Conservation (phyloP, 1,140 invertebrate species). For the Frieseomelitta varia region DNA sequence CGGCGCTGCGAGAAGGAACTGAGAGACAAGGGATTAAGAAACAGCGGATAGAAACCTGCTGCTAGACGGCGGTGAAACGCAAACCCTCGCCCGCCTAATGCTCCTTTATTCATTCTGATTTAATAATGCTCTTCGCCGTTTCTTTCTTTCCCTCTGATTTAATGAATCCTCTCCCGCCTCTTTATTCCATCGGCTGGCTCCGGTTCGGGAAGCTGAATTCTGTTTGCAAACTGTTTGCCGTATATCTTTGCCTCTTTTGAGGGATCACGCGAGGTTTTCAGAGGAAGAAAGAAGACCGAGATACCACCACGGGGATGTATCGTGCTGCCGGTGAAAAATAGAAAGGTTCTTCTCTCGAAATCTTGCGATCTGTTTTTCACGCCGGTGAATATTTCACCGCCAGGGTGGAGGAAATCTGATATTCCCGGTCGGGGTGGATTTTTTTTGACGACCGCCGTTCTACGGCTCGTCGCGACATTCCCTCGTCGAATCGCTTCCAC, state of each 20-base stretch:
- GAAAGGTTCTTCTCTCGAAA: not conserved
- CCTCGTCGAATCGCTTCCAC: too few species aligned
- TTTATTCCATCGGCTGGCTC: not conserved
- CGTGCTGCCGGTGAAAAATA: not conserved
- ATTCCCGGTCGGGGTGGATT: not conserved
- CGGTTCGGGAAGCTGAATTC: conserved; percentile 11
- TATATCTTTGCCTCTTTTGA: conserved; percentile 18
- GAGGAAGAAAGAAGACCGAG: not conserved
- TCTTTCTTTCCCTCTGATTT: conserved; percentile 27
- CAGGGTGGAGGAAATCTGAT: not conserved
- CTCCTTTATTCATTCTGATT: conserved; percentile 45
- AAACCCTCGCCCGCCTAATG: conserved; percentile 9
- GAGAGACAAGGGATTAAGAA: conserved; percentile 2
- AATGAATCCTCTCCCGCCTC: not conserved
- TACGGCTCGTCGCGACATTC: too few species aligned
- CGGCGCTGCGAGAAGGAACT: not conserved
- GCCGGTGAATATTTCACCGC: not conserved
- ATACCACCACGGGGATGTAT: not conserved
- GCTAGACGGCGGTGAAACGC: not conserved
- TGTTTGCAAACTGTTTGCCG: conserved; percentile 6
- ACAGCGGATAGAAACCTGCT: not conserved
- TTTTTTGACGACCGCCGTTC: not conserved
- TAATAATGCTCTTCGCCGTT: conserved; percentile 27
- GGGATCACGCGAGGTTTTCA: not conserved
- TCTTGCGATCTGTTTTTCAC: not conserved